Percentiles rank a stretch among this genome's conserved stretches.
These are phyloP conservation scores for Danio albolineatus DNA, from an alignment of 2,797 vertebrate species.

Conservation along the genomic window DNA sequence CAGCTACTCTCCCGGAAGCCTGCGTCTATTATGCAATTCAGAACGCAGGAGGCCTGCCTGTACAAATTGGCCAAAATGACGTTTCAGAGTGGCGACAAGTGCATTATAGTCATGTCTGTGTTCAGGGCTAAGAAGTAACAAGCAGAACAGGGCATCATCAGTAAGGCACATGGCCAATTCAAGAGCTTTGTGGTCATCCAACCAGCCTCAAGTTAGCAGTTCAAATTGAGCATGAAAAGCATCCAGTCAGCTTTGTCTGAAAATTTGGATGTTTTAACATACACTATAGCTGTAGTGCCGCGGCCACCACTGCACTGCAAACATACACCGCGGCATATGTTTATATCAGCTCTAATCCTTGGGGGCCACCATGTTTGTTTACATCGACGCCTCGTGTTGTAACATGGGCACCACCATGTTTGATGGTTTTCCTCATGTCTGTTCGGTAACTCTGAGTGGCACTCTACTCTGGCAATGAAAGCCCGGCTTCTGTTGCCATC, in stretches of 20 bases:
- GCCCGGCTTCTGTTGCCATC: too few species aligned
- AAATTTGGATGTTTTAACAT: background rate
- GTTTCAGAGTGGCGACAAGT: background rate
- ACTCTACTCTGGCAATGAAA: too few species aligned
- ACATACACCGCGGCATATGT: too few species aligned
- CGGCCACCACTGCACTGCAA: too few species aligned
- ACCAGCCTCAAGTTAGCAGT: conserved; percentile 10
- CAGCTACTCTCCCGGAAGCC: too few species aligned
- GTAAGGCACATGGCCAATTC: conserved; percentile 24
- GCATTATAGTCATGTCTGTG: conserved; percentile 26
- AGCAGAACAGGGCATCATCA: conserved; percentile 28
- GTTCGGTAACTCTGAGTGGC: too few species aligned
- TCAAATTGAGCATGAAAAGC: conserved; percentile 29
- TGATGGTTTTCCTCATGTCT: too few species aligned
- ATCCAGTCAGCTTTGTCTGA: conserved; percentile 29
- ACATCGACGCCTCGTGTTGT: too few species aligned
- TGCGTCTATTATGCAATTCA: background rate
- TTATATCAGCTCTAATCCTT: too few species aligned
- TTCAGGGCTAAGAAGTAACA: conserved; percentile 17
- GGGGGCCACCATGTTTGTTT: too few species aligned
- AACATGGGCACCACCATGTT: too few species aligned
- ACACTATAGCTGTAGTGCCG: background rate
- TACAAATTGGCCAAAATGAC: conserved; percentile 27
- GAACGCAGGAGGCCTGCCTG: conserved; percentile 16
- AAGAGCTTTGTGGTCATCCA: conserved; percentile 5